Percentiles rank a stretch among this genome's conserved stretches.
These are phyloP conservation scores for Capitella teleta DNA, from an alignment of 1,140 invertebrate species.

Conservation along the genomic window DNA sequence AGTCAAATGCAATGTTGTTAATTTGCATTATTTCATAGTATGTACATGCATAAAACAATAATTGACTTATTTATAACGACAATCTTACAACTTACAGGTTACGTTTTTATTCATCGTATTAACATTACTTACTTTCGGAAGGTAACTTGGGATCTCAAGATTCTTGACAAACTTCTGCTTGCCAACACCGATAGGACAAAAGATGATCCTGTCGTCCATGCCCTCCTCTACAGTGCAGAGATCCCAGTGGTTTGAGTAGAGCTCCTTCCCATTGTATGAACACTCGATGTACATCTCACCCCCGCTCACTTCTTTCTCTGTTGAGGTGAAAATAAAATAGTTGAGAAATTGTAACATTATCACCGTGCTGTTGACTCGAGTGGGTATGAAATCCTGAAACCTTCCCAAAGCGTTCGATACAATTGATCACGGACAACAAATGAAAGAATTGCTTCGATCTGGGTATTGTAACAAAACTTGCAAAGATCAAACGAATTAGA, in stretches of 20 bases:
- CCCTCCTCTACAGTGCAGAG: constrained; percentile 23
- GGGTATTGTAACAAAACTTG: too few species aligned
- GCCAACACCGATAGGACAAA: constrained; percentile 20
- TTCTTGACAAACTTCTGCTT: constrained; percentile 17
- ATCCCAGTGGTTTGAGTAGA: constrained; percentile 28
- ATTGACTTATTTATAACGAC: too few species aligned
- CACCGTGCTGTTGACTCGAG: too few species aligned
- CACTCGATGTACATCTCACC: constrained; percentile 20
- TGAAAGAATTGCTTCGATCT: too few species aligned
- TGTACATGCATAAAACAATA: background rate
- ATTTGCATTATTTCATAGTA: background rate
- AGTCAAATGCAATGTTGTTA: background rate
- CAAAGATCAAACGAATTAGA: too few species aligned
- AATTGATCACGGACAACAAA: too few species aligned
- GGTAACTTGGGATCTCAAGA: constrained; percentile 22
- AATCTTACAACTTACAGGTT: background rate
- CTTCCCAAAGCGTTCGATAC: too few species aligned
- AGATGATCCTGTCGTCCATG: constrained; percentile 18
- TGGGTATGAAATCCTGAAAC: too few species aligned
- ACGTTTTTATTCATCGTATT: background rate
- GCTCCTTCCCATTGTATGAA: constrained; percentile 23
- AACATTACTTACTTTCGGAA: constrained; percentile 18
- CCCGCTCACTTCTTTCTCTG: constrained; percentile 14
- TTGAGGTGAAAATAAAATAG: too few species aligned
- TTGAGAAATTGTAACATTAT: too few species aligned